Evolutionary conservation across 2,888 invertebrate genomes (phyloP), one percentile per base, ranked within the genome.

Genomic region (Noctua janthe): DNA sequence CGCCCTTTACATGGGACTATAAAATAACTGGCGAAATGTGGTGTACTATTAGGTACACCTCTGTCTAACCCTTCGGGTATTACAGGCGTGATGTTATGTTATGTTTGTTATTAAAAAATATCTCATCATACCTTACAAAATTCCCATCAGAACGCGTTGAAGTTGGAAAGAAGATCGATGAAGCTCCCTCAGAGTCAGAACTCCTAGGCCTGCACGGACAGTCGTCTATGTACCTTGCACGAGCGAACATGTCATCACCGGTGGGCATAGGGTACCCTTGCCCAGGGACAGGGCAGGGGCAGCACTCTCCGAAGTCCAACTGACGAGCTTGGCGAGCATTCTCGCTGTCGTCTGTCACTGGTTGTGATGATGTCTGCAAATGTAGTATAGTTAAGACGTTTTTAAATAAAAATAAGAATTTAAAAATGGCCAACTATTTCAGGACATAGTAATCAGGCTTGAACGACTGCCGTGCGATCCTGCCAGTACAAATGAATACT

Each of bases 141-240:
- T 93, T 87, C 76, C 92, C 90, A 82, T 89, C 82, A 87, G 92
- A 81, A 78, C 92, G 92, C 83, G 94, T 83, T 73, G 92, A 87
- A 75, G 92, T 90, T 17, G 94, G 94, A 88, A 94, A 91, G 67
- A 94, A 85, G 39, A 94, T 81, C 35, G 96, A 96, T 29, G 96
- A 83, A n/a, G 95, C 91, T 75, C 93, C 93, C 35, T 94, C 92
- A 35, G 95, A 89, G 82, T 97, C 97, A 80, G 91, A 87, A 59
- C 85, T 85, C 82, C 92, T 88, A 78, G 72, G 13, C 75, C 91
- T 86, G 81, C 95, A 94, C 23, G 94, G 92, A 76, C 95, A 95
- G 88, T 93, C 93, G 13, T 91, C 94, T 78, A 85, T 39, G 73
- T 69, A 82, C 2, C 80, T 78, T 6, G 86, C 69, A 43, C 83